Percentiles rank a stretch among this genome's conserved stretches.
Evolutionary conservation across 2,113 vertebrate species (phyloP).

Genomic region (Rhea pennata): DNA sequence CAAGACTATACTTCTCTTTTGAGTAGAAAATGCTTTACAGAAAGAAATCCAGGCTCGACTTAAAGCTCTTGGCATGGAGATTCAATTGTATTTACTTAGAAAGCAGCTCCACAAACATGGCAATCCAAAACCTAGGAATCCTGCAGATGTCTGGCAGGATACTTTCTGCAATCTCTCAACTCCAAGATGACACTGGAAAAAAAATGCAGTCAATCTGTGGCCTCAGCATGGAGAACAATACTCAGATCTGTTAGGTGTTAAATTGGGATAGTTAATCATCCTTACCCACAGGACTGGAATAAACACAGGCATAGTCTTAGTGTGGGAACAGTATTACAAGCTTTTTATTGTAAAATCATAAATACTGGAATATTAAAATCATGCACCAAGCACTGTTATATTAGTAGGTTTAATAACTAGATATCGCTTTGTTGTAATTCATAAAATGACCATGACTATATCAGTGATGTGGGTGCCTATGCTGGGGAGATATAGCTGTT

Average conservation of each 20-base stretch:
- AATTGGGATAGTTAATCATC: background rate
- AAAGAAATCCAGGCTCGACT: background rate
- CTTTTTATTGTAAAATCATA: background rate
- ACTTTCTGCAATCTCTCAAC: background rate
- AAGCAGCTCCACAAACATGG: background rate
- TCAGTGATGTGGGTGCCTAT: background rate
- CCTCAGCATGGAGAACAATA: background rate
- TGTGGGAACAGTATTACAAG: background rate
- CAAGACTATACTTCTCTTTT: background rate
- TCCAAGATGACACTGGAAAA: background rate
- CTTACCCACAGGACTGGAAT: background rate
- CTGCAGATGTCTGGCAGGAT: no score
- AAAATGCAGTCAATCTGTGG: background rate
- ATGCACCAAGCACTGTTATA: background rate
- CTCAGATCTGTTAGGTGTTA: background rate
- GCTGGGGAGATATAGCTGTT: background rate
- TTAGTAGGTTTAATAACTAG: conserved; percentile 3
- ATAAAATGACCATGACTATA: background rate
- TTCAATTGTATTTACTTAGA: background rate
- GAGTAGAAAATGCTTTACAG: background rate
- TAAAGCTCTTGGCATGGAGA: background rate
- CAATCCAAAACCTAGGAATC: background rate
- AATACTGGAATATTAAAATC: conserved; percentile 3
- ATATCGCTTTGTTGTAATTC: background rate
- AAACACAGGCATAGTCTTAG: background rate